These are phyloP conservation scores for Caenorhabditis tropicalis DNA, from an alignment of 1,140 invertebrate species.

Conservation along the genomic window DNA sequence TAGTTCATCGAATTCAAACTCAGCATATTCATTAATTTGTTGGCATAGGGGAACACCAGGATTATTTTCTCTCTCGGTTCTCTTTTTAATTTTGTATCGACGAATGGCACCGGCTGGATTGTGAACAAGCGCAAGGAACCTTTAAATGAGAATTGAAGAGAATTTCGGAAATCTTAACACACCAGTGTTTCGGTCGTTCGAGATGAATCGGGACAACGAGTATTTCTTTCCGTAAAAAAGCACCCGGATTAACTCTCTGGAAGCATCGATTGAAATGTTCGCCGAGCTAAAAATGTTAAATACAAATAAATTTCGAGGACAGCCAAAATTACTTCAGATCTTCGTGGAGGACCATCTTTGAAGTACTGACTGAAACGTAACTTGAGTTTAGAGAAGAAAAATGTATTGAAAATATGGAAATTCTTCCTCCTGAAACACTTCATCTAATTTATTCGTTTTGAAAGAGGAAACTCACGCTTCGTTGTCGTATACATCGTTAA, in stretches of 20 bases:
- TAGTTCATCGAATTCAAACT: neutral
- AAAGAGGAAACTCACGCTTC: neutral
- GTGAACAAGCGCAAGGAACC: slow-evolving; percentile 1
- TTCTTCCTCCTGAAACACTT: neutral
- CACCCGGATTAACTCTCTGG: neutral
- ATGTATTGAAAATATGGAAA: neutral
- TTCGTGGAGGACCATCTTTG: neutral
- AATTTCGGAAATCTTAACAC: too few relatives aligned
- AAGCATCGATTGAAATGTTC: neutral
- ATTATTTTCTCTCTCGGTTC: too few relatives aligned
- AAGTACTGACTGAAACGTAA: neutral
- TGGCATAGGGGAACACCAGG: neutral
- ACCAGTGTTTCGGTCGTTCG: neutral
- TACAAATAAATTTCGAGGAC: neutral
- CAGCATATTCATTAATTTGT: neutral
- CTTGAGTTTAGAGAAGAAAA: neutral
- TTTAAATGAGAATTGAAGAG: too few relatives aligned
- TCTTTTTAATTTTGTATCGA: neutral
- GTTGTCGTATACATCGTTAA: neutral
- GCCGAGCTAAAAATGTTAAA: neutral
- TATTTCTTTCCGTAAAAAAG: neutral
- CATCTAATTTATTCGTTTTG: neutral
- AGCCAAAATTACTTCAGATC: neutral
- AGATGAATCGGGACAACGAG: neutral
- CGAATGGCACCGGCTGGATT: neutral